These are phyloP conservation scores for Oreochromis niloticus DNA, from an alignment of 2,113 vertebrate genomes.

Conservation along the genomic window DNA sequence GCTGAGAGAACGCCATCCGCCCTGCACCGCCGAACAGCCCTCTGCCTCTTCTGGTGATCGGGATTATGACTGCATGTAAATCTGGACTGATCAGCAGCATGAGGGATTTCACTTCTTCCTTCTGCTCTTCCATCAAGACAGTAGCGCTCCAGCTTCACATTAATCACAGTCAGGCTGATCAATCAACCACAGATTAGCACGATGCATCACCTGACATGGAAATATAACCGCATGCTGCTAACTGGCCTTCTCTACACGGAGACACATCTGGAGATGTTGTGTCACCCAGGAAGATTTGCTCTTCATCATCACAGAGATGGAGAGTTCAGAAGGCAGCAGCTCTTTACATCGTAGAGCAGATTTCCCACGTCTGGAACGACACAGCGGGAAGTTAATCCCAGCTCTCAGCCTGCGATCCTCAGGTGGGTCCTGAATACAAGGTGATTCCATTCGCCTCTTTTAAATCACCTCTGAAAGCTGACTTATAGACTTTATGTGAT, in stretches of 20 bases:
- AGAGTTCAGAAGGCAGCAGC: background rate
- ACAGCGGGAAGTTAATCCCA: background rate
- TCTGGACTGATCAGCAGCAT: constrained; percentile 47
- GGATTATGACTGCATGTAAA: constrained; percentile 33
- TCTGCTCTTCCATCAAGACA: constrained; percentile 61
- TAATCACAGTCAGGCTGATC: constrained; percentile 90
- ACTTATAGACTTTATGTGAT: background rate
- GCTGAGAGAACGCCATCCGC: constrained; percentile 58
- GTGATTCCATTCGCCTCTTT: background rate
- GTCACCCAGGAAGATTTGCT: background rate
- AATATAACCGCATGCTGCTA: constrained; percentile 78
- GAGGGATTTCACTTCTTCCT: constrained; percentile 21
- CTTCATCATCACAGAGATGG: constrained; percentile 32
- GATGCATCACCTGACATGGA: constrained; percentile 91
- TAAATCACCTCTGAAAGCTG: background rate
- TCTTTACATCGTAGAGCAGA: background rate
- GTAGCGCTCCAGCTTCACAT: constrained; percentile 72
- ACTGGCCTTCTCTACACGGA: constrained; percentile 44
- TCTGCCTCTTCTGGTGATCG: background rate
- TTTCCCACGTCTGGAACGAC: background rate
- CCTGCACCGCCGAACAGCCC: background rate
- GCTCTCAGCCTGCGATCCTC: background rate
- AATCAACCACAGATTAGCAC: constrained; percentile 86
- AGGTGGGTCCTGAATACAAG: background rate
- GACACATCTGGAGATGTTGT: constrained; percentile 8